phyloP scores from a whole-genome alignment of 2,888 invertebrate species.

The Zhengitettix transpicula region DNA sequence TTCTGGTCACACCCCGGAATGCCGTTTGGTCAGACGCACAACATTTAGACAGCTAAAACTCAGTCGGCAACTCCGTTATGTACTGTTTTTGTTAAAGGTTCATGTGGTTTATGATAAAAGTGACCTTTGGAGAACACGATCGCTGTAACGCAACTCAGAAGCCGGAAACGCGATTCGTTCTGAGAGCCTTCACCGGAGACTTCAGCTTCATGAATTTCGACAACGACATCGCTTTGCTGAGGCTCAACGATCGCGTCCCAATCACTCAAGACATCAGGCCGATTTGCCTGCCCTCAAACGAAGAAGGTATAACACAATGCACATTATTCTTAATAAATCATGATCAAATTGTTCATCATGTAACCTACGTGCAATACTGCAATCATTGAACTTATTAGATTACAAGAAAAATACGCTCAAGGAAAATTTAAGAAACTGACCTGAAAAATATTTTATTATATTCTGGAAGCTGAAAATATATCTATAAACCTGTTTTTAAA shows the following conservation, averaged over 20 bases:
- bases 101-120: conserved; percentile 87
- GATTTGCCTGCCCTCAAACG: conserved; percentile 57
- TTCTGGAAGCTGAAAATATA: too few species aligned
- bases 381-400: too few species aligned
- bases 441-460: too few species aligned
- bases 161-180: conserved; percentile 63
- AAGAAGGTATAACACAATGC: conserved; percentile 13
- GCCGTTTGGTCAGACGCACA: too few species aligned
- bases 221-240: conserved; percentile 69
- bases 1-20: too few species aligned
- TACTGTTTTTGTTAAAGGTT: conserved; percentile 40
- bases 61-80: not conserved
- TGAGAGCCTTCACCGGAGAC: conserved; percentile 58
- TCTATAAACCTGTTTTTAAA: too few species aligned
- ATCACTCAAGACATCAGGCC: conserved; percentile 65
- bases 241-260: conserved; percentile 65
- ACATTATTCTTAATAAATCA: too few species aligned
- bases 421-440: too few species aligned
- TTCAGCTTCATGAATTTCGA: conserved; percentile 77
- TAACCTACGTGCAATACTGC: too few species aligned
- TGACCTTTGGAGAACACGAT: conserved; percentile 76
- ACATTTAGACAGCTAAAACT: too few species aligned
- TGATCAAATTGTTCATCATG: too few species aligned
- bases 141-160: conserved; percentile 54
- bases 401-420: too few species aligned